A percentile compares a stretch with the other conserved stretches of the same genome.
phyloP scores from a whole-genome alignment of 2,113 vertebrate species.

The Microcebus ravelobensis region DNA sequence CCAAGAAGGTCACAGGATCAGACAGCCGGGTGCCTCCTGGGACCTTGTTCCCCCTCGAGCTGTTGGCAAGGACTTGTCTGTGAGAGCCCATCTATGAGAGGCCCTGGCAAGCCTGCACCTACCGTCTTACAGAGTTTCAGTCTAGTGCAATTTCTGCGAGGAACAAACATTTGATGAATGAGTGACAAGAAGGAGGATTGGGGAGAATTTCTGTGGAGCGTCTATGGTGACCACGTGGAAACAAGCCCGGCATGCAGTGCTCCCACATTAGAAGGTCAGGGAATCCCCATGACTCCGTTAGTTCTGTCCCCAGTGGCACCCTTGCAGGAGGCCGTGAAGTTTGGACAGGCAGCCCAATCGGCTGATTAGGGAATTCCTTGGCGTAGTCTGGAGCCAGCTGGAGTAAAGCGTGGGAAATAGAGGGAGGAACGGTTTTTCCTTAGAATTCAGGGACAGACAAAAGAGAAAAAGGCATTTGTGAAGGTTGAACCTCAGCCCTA shows the following conservation, averaged over 20 bases:
- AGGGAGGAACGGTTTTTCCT: background rate
- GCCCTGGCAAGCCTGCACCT: background rate
- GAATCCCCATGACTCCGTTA: background rate
- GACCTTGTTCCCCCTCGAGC: constrained; percentile 53
- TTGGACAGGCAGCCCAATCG: background rate
- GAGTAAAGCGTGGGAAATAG: background rate
- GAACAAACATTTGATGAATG: background rate
- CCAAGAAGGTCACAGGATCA: constrained; percentile 70
- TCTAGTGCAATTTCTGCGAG: background rate
- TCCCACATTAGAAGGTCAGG: background rate
- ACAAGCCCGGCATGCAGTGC: background rate
- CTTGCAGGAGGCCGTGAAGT: background rate
- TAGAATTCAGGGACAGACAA: background rate
- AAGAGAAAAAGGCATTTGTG: background rate
- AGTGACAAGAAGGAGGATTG: background rate
- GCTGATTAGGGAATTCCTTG: constrained; percentile 59
- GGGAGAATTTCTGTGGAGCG: background rate
- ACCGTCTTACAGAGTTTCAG: background rate
- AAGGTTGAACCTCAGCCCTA: background rate
- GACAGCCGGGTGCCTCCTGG: constrained; percentile 25
- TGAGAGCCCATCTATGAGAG: background rate
- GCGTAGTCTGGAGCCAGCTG: background rate
- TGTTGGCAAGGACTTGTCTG: constrained; percentile 22
- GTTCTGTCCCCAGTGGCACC: background rate
- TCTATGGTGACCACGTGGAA: background rate